Conservation (phyloP, 2,113 vertebrate species). For the Promerops cafer region DNA sequence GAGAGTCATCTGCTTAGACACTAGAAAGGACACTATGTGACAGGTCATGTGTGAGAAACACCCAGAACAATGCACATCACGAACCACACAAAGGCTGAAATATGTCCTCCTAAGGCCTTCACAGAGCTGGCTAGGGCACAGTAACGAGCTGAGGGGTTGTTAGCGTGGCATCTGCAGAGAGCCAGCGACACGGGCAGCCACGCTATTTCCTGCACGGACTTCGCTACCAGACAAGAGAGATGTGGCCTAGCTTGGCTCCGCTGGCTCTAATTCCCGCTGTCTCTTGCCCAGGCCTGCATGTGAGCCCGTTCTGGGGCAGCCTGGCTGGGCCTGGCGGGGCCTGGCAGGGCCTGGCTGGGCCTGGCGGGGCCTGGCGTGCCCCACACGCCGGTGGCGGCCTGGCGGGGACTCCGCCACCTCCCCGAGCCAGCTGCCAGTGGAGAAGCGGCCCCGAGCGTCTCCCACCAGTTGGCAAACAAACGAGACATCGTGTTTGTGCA, state of each 20-base stretch:
- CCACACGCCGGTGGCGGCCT: background rate
- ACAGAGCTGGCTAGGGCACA: background rate
- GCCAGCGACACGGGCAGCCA: fast-evolving
- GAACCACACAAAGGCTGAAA: background rate
- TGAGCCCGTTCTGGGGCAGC: fast-evolving
- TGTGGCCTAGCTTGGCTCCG: background rate
- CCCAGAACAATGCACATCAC: background rate
- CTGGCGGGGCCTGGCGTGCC: background rate
- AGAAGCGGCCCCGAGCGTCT: background rate
- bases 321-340: background rate
- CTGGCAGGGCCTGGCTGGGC: background rate
- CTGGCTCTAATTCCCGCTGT: background rate
- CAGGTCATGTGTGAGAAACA: background rate
- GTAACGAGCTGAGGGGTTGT: background rate
- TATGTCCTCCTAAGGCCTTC: background rate
- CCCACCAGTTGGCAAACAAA: slow-evolving; percentile 46
- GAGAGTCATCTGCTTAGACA: background rate
- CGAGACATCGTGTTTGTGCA: slow-evolving; percentile 26
- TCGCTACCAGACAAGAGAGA: background rate
- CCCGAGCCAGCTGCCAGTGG: background rate
- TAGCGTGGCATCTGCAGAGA: background rate
- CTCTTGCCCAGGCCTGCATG: background rate
- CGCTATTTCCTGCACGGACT: background rate
- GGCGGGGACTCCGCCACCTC: background rate
- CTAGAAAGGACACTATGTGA: background rate